Evolutionary conservation across 2,797 vertebrate species (phyloP).

Genomic region (Craterocephalus amniculus): DNA sequence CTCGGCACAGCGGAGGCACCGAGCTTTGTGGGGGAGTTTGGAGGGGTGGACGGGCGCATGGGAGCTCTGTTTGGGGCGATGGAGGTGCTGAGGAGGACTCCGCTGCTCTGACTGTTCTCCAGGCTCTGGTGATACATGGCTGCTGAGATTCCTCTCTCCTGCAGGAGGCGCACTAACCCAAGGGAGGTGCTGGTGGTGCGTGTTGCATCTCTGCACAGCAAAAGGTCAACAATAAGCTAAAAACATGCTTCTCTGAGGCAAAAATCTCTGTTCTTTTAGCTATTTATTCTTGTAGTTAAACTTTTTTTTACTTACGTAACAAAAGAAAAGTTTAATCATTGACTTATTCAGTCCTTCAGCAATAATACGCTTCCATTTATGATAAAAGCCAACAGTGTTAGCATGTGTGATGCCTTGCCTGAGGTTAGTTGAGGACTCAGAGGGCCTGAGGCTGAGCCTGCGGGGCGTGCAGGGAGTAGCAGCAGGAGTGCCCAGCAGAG

Average conservation of each 20-base stretch:
- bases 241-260: background rate
- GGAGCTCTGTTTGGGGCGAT: slow-evolving; percentile 63
- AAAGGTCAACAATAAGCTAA: background rate
- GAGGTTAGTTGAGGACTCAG: slow-evolving; percentile 95
- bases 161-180: slow-evolving; percentile 94
- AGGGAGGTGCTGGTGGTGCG: slow-evolving; percentile 98
- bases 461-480: slow-evolving; percentile 92
- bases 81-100: slow-evolving; percentile 84
- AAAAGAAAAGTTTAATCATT: background rate
- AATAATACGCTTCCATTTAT: background rate
- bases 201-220: slow-evolving; percentile 86
- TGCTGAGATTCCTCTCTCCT: slow-evolving; percentile 96
- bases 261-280: background rate
- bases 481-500: slow-evolving; percentile 87
- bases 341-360: background rate
- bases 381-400: background rate
- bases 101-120: slow-evolving; percentile 82
- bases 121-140: slow-evolving; percentile 93
- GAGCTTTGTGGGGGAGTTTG: slow-evolving; percentile 86
- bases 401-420: slow-evolving; percentile 67
- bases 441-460: slow-evolving; percentile 89
- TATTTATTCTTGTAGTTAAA: background rate
- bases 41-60: slow-evolving; percentile 87
- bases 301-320: background rate
- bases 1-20: slow-evolving; percentile 55